A percentile compares a stretch with the other conserved stretches of the same genome.
phyloP scores from a whole-genome alignment of 2,888 invertebrate species.

The Lycocerus yunnanus region DNA sequence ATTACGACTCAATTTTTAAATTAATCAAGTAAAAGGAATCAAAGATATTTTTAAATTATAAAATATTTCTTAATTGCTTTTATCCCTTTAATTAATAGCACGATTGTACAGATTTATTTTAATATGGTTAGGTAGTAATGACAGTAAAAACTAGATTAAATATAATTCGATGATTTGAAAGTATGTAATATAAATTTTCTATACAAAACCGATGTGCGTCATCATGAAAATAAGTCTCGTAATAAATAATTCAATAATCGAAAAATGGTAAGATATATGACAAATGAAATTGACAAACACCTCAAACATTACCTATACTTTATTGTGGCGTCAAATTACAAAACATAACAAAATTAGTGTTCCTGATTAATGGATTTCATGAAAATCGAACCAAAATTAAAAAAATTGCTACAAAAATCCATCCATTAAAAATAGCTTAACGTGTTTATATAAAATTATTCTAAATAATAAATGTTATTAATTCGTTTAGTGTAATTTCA shows the following conservation, averaged over 20 bases:
- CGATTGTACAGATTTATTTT: neutral
- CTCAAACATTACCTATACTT: neutral
- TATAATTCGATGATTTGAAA: no score
- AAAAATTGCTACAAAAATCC: neutral
- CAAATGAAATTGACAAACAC: slow-evolving; percentile 1
- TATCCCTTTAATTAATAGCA: neutral
- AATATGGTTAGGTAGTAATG: no score
- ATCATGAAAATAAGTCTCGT: neutral
- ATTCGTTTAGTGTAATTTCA: neutral
- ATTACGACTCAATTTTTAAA: no score
- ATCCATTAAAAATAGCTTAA: neutral
- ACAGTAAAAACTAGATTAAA: neutral
- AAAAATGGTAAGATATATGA: neutral
- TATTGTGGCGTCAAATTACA: neutral
- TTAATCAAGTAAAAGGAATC: no score
- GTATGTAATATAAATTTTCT: no score
- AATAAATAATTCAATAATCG: neutral
- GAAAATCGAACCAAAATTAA: neutral
- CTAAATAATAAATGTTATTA: neutral
- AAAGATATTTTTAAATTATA: neutral
- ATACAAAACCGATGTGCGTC: neutral
- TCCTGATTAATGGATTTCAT: slow-evolving; percentile 3
- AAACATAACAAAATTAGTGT: neutral
- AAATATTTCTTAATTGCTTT: neutral
- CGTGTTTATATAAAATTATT: neutral